A percentile compares a stretch with the other conserved stretches of the same genome.
These are phyloP conservation scores for Protodeltote pygarga DNA, from an alignment of 2,888 invertebrate species.

Conservation along the genomic window DNA sequence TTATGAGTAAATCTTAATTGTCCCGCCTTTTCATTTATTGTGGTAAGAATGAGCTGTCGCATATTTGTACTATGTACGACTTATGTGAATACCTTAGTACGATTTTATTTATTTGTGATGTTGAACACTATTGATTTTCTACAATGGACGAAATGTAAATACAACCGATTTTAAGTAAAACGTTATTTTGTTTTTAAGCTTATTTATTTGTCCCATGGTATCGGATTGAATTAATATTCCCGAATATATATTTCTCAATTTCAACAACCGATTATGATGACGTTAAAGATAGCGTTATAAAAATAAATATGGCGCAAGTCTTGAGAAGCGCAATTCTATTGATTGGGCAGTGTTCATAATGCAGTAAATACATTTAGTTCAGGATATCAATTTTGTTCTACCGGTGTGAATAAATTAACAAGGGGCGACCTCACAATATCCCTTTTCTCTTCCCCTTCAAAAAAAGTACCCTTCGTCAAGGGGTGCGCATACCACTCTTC, in stretches of 20 bases:
- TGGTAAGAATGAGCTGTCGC: conserved; percentile 81
- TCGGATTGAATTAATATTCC: conserved; percentile 40
- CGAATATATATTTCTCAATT: conserved; percentile 34
- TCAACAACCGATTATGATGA: conserved; percentile 45
- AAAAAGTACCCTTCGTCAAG: conserved; percentile 7
- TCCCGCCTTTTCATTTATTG: conserved; percentile 80
- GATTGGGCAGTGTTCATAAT: conserved; percentile 53
- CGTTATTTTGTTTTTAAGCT: conserved; percentile 84
- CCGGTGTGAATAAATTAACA: conserved; percentile 26
- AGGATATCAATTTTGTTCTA: conserved; percentile 51
- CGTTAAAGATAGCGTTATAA: conserved; percentile 54
- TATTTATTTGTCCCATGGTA: conserved; percentile 76
- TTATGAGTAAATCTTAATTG: conserved; percentile 75
- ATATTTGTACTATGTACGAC: conserved; percentile 82
- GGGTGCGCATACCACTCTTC: conserved; percentile 9
- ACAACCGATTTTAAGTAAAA: conserved; percentile 87
- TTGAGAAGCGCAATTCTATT: conserved; percentile 51
- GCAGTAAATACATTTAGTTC: conserved; percentile 46
- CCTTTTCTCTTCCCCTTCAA: conserved; percentile 8
- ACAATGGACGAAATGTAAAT: conserved; percentile 87
- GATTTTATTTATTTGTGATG: conserved; percentile 87
- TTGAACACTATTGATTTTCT: conserved; percentile 86
- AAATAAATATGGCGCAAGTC: conserved; percentile 63
- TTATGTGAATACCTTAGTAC: conserved; percentile 85
- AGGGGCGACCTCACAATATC: conserved; percentile 6